Evolutionary conservation across 2,113 vertebrate species (phyloP).

Genomic region (Puffinus mauretanicus): DNA sequence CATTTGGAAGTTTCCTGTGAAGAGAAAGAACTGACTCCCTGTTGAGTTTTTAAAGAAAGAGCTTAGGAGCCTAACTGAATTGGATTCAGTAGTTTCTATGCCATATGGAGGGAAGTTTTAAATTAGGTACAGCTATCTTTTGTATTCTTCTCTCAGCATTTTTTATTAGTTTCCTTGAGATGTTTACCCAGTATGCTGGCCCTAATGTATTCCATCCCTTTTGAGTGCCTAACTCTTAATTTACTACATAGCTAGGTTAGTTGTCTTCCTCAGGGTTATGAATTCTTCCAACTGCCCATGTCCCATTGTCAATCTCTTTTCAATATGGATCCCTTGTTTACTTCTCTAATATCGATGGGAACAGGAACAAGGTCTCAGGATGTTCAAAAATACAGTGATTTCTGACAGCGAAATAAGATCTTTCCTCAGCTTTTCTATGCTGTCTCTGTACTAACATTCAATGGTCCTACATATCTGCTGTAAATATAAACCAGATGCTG

Average conservation of each 20-base stretch:
- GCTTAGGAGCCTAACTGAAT: not conserved
- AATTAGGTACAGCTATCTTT: not conserved
- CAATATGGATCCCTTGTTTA: not conserved
- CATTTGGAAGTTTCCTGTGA: not conserved
- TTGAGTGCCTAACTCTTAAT: not conserved
- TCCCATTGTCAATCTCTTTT: not conserved
- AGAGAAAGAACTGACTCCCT: not conserved
- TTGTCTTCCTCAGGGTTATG: not conserved
- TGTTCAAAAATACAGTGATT: not conserved
- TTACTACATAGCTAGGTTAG: not conserved
- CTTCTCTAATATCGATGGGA: not conserved
- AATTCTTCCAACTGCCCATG: not conserved
- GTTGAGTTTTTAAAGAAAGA: not conserved
- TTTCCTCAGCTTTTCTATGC: not conserved
- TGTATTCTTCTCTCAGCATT: not conserved
- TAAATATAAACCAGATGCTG: not conserved
- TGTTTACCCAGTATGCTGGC: not conserved
- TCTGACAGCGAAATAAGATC: not conserved
- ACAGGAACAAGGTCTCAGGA: not conserved
- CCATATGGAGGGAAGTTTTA: not conserved
- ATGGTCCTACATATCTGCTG: not conserved
- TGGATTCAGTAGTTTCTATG: not conserved
- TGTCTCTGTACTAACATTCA: not conserved
- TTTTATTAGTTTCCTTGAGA: not conserved
- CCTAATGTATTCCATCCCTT: not conserved